These are phyloP conservation scores for Cladorhizidae sp. DNA, from an alignment of 37 sponge, comb jelly and placozoan genomes.

Conservation along the genomic window DNA sequence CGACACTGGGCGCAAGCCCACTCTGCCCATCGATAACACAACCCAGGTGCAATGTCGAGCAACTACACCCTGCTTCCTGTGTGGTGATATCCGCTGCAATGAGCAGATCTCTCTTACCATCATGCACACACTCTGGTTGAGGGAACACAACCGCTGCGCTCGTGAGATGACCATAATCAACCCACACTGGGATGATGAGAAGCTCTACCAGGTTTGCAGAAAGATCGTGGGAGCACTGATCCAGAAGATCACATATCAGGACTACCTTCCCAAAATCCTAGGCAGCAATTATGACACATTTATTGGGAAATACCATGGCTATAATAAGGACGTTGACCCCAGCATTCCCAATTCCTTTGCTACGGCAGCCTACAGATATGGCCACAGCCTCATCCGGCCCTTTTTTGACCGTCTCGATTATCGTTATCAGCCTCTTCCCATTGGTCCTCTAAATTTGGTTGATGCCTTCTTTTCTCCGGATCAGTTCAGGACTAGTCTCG, in stretches of 20 bases:
- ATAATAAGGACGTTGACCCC: constrained; percentile 62
- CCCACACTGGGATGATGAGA: constrained; percentile 85
- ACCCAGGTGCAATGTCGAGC: background rate
- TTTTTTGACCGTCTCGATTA: constrained; percentile 53
- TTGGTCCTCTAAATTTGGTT: constrained; percentile 53
- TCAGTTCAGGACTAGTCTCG: constrained; percentile 31
- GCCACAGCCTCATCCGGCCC: constrained; percentile 81
- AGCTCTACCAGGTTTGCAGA: constrained; percentile 85
- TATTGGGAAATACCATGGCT: constrained; percentile 58
- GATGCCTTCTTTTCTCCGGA: constrained; percentile 76
- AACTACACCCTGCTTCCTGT: constrained; percentile 60
- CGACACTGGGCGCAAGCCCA: constrained; percentile 4
- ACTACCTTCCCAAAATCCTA: constrained; percentile 83
- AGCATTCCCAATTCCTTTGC: constrained; percentile 72
- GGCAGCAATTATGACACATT: constrained; percentile 37
- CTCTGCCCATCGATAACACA: constrained; percentile 38
- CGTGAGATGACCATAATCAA: constrained; percentile 57
- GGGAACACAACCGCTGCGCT: constrained; percentile 96
- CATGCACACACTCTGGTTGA: constrained; percentile 94
- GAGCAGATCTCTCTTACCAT: constrained; percentile 85
- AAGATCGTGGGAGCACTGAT: constrained; percentile 78
- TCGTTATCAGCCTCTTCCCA: constrained; percentile 24
- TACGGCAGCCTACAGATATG: constrained; percentile 83
- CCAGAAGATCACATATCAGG: constrained; percentile 84
- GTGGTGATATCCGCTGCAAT: constrained; percentile 90